These are phyloP conservation scores for Orchesella flavescens DNA, from an alignment of 2,888 invertebrate species.

Conservation along the genomic window DNA sequence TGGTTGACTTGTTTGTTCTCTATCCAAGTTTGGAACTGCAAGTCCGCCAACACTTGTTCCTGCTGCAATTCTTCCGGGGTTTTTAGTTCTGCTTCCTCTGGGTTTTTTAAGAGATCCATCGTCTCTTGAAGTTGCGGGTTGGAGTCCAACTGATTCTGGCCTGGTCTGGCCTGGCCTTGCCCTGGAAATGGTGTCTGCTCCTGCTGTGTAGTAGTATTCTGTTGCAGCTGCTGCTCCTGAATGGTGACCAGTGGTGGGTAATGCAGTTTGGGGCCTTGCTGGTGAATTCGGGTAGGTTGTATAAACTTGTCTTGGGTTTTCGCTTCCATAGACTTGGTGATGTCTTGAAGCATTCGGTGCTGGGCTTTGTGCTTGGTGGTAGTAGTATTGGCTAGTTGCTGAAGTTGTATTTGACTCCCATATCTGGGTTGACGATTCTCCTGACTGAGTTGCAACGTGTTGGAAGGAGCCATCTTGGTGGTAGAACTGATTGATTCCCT, in stretches of 20 bases:
- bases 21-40: constrained; percentile 7
- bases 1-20: background rate
- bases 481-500: background rate
- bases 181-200: background rate
- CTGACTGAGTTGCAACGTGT: too few species aligned
- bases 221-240: background rate
- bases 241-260: background rate
- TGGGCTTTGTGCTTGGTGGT: too few species aligned
- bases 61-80: constrained; percentile 5
- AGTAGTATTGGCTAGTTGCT: too few species aligned
- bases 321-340: too few species aligned
- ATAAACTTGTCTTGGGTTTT: too few species aligned
- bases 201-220: background rate
- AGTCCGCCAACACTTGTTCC: constrained; percentile 19
- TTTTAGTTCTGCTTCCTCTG: constrained; percentile 23
- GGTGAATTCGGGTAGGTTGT: background rate
- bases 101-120: constrained; percentile 6
- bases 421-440: background rate
- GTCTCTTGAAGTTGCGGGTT: background rate
- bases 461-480: too few species aligned
- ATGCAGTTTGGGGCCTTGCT: background rate
- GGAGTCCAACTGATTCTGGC: constrained; percentile 28
- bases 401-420: too few species aligned
- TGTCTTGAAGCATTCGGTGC: too few species aligned
- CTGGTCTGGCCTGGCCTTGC: too few species aligned